A percentile compares a stretch with the other conserved stretches of the same genome.
phyloP scores from a whole-genome alignment of 2,113 vertebrate genomes.

The Ondatra zibethicus region DNA sequence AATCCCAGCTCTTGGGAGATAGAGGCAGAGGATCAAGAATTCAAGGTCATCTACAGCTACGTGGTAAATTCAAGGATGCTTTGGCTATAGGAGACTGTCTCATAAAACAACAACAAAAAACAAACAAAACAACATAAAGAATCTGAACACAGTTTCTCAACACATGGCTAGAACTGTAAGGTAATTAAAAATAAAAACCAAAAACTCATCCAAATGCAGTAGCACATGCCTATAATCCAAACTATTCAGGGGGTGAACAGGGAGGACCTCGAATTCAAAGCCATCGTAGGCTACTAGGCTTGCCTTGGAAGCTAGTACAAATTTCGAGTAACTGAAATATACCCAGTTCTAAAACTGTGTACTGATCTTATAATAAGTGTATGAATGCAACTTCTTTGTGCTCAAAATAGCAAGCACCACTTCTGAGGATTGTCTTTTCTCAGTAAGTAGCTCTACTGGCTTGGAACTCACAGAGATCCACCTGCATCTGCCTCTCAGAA shows the following conservation, averaged over 20 bases:
- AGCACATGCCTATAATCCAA: background rate
- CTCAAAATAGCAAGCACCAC: slow-evolving; percentile 8
- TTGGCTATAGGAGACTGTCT: background rate
- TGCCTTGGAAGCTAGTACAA: background rate
- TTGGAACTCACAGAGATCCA: background rate
- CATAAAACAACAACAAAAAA: background rate
- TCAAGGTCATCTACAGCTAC: background rate
- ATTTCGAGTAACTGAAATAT: slow-evolving; percentile 27
- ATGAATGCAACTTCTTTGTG: slow-evolving; percentile 11
- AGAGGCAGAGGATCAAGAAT: background rate
- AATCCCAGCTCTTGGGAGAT: background rate
- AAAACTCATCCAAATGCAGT: background rate
- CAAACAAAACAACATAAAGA: background rate
- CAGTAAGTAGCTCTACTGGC: background rate
- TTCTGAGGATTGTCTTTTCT: background rate
- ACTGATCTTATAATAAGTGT: background rate
- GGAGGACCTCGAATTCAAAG: background rate
- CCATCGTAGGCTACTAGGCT: background rate
- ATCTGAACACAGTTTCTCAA: slow-evolving; percentile 35
- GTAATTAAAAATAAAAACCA: background rate
- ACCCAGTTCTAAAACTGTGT: background rate
- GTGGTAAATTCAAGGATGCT: background rate
- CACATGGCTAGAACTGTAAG: slow-evolving; percentile 40
- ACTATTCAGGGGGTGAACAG: background rate
- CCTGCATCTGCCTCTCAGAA: background rate